Base-by-base conservation (phyloP, 1,140 invertebrate species). In the Thaumatotibia leucotreta region DNA sequence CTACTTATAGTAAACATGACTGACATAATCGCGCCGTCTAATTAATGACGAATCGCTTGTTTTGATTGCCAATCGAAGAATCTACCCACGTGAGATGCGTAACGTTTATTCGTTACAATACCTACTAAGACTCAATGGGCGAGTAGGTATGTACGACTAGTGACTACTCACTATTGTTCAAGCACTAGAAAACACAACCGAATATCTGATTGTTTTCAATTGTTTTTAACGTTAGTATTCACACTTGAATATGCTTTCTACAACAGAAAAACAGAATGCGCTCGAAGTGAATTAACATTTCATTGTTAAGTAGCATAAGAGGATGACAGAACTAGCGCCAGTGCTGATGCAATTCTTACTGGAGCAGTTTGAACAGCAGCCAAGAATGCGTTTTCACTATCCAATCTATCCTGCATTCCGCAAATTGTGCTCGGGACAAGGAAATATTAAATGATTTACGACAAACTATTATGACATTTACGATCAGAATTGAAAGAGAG, bases 291-390 rank as follows among this genome's bases (percentile, higher is more conserved):
- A 39, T n/a, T 33, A 39, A 14, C 35, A 39, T 2, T 0, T 5
- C 35, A 11, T 11, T 11, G 32, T 5, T 27, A 24, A 27, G 50
- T 54, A 3, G 9, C 39, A 11, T 9, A 65, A 71, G 29, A 54
- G 63, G 66, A 66, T 71, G 72, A 71, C 63, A 67, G 63, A 27
- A 32, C 54, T 23, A 68, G 64, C 66, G 33, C 63, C 66, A 63
- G 61, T 64, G 49, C 32, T 62, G 61, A 35, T 62, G 61, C 61
- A 62, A 39, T 14, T 23, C 32, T n/a, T 23, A 31, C 31, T 64
- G 49, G 63, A 65, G 62, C 11, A 54, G 29, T 63, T 75, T 75
- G 73, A 75, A 75, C 61, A 22, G 32, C 61, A 32, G 73, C 70
- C 73, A 72, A 72, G 68, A 68, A 69, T 67, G 65, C 45, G 33